phyloP scores from a whole-genome alignment of 1,140 invertebrate genomes.

The Wasmannia auropunctata region DNA sequence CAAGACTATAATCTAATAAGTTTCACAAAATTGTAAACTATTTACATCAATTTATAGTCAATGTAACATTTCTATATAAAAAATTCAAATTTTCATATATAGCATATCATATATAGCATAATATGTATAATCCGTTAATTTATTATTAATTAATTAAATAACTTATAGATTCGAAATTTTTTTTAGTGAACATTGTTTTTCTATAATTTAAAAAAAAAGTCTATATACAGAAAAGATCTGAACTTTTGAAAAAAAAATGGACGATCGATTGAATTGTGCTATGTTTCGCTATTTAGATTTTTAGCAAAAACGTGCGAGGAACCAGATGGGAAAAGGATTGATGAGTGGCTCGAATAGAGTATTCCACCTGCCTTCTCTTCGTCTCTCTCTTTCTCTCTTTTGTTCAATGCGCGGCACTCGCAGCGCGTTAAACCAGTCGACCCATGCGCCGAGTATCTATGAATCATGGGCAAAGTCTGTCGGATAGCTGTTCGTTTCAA shows the following conservation, averaged over 20 bases:
- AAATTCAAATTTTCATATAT: background rate
- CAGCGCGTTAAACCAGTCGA: conserved; percentile 33
- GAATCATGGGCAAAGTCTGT: conserved; percentile 54
- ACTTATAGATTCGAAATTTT: background rate
- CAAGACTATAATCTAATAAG: background rate
- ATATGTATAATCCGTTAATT: background rate
- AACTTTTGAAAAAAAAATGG: background rate
- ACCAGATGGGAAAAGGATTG: conserved; percentile 19
- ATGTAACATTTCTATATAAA: background rate
- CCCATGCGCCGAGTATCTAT: conserved; percentile 52
- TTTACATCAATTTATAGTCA: background rate
- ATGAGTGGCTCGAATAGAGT: conserved; percentile 35
- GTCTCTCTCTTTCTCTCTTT: conserved; percentile 3
- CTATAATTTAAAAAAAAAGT: background rate
- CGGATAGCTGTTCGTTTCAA: conserved; percentile 31
- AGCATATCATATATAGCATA: too few species aligned
- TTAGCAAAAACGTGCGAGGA: conserved; percentile 30
- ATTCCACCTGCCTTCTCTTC: background rate
- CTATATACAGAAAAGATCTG: background rate
- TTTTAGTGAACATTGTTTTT: background rate
- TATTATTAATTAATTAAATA: background rate
- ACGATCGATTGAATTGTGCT: background rate
- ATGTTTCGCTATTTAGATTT: conserved; percentile 30
- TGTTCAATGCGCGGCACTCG: conserved; percentile 40
- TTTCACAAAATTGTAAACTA: background rate